Evolutionary conservation across 2,113 vertebrate species (phyloP).

Genomic region (Oreochromis aureus): DNA sequence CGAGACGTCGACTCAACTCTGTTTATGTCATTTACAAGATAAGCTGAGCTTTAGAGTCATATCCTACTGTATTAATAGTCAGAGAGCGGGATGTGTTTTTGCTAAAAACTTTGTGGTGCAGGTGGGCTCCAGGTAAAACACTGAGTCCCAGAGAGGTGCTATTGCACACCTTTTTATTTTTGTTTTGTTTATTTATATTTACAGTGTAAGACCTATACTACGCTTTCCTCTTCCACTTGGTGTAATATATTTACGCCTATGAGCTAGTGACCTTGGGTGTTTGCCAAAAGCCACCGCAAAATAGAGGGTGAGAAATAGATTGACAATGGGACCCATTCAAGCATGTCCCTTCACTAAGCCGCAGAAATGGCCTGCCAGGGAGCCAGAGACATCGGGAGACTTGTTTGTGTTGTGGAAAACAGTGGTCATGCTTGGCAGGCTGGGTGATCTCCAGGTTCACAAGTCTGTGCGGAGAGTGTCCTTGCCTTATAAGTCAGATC

Average conservation of each 20-base stretch:
- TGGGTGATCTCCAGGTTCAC: conserved; percentile 23
- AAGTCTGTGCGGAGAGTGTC: conserved; percentile 31
- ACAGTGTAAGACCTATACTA: neutral
- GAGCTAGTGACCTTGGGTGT: conserved; percentile 53
- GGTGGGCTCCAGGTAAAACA: neutral
- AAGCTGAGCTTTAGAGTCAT: conserved; percentile 41
- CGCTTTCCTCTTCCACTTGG: neutral
- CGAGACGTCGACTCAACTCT: neutral
- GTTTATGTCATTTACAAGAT: conserved; percentile 43
- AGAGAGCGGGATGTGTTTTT: neutral
- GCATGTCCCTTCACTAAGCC: conserved; percentile 46
- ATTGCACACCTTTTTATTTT: neutral
- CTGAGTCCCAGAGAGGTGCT: neutral
- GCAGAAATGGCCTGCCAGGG: conserved; percentile 15
- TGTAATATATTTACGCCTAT: conserved; percentile 61
- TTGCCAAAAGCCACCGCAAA: conserved; percentile 56
- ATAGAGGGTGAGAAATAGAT: conserved; percentile 71
- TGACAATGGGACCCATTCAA: conserved; percentile 66
- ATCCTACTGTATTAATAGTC: conserved; percentile 14
- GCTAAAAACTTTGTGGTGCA: neutral
- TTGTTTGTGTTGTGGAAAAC: conserved; percentile 72
- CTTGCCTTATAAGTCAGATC: conserved; percentile 63
- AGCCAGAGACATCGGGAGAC: conserved; percentile 37
- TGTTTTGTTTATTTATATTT: conserved; percentile 30
- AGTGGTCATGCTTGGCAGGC: conserved; percentile 52